Evolutionary conservation across 2,113 vertebrate genomes (phyloP), one percentile per base, ranked within the genome.

Genomic region (Meles meles): DNA sequence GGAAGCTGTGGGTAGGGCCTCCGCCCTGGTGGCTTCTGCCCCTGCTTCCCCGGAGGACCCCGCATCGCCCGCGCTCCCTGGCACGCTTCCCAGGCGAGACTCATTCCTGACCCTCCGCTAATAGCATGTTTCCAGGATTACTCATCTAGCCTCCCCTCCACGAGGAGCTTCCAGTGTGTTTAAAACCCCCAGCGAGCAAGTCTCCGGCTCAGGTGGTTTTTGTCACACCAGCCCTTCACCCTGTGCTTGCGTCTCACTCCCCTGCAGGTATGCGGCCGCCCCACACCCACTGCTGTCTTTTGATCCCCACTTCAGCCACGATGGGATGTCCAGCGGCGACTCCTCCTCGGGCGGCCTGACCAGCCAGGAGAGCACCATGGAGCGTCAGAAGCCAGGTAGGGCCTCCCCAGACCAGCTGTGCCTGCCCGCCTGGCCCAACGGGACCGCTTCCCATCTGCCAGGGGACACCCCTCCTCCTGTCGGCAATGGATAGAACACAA

Each of bases 301-400:
- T 5, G 99, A 99, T 27, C 98, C 99, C 6, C 99, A 99, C 94
- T 98, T 98, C n/a, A 95, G 96, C 81, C 98, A 99, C 1, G 99
- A 99, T 29, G 97, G 98, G 47, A 97, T 96, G 52, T 99, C 99
- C 65, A 99, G 99, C 20, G 99, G 99, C 2, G 99, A 99, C 61
- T 99, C 99, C 12, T 99, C 99, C 0, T 99, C 99, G 0, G 99
- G 99, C 0, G 98, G 98, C 79, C 98, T 99, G 97, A 99, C 99
- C 94, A 99, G 99, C 96, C 99, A 99, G 98, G 99, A 99, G 5
- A 99, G 99, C 98, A 99, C 99, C 59, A 99, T 99, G 99, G 99
- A 99, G 96, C 98, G 99, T 80, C 98, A 98, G 98, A 99, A 99
- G 97, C 98, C 99, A 65, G 99, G 99, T 99, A 99, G 89, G 97